Conservation (phyloP, 2,797 vertebrate species). For the Sternarchorhynchus goeldii region DNA sequence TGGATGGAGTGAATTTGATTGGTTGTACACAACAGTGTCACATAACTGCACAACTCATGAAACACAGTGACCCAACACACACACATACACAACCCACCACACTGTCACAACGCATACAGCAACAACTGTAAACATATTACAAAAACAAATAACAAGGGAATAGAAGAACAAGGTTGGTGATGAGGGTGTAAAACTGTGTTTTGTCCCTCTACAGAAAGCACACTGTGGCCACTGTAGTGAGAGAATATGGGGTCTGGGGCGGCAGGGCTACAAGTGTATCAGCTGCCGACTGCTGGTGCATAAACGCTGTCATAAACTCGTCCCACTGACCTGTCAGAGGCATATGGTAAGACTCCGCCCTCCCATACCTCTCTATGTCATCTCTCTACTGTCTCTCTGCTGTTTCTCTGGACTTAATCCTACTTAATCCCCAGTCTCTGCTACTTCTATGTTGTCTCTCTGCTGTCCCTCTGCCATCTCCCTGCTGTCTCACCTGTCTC, state of each 20-base stretch:
- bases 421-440: not conserved
- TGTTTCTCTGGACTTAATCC: not conserved
- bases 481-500: no score
- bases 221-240: conserved; percentile 96
- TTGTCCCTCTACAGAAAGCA: conserved; percentile 80
- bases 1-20: no score
- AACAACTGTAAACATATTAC: no score
- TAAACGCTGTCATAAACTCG: conserved; percentile 95
- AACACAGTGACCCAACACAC: no score
- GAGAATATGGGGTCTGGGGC: conserved; percentile 97
- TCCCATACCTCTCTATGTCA: not conserved
- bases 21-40: no score
- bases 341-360: conserved; percentile 90
- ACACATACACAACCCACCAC: no score
- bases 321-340: conserved; percentile 94
- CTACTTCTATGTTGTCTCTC: not conserved
- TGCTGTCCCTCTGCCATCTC: no score
- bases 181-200: not conserved
- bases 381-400: not conserved
- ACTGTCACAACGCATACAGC: no score
- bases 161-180: no score
- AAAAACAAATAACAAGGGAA: no score
- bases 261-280: conserved; percentile 99
- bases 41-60: no score
- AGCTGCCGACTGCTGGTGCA: conserved; percentile 97